Conservation (phyloP, 2,113 vertebrate species). For the Oxygymnocypris stewartii region DNA sequence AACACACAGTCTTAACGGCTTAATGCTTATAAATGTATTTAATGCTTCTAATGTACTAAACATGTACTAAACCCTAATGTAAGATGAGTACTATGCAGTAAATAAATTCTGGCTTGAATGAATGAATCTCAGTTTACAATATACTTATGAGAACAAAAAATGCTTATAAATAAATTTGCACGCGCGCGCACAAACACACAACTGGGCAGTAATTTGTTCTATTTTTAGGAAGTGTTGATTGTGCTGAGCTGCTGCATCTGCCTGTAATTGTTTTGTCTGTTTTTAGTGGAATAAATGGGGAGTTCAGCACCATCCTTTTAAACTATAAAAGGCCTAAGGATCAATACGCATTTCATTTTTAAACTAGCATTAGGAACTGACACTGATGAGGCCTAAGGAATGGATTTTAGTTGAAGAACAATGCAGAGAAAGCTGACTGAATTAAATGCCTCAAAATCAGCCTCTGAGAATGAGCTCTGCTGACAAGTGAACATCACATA, state of each 20-base stretch:
- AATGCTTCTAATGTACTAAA: no score
- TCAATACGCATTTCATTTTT: constrained; percentile 51
- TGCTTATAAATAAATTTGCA: constrained; percentile 46
- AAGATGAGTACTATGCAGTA: no score
- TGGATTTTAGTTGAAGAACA: constrained; percentile 35
- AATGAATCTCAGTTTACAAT: neutral
- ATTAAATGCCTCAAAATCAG: neutral
- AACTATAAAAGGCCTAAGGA: constrained; percentile 24
- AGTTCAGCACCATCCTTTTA: constrained; percentile 37
- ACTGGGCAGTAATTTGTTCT: neutral
- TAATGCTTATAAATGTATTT: neutral
- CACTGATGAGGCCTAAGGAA: constrained; percentile 34
- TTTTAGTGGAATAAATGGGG: constrained; percentile 5
- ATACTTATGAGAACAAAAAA: neutral
- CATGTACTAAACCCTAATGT: neutral
- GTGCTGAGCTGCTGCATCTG: constrained; percentile 12
- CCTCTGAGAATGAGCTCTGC: neutral
- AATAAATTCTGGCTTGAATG: neutral
- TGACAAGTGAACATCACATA: neutral
- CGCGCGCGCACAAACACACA: constrained; percentile 42
- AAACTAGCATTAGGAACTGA: constrained; percentile 37
- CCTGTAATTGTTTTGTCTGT: constrained; percentile 21
- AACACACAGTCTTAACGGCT: neutral
- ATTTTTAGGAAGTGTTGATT: constrained; percentile 23
- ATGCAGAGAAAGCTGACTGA: neutral